phyloP scores from a whole-genome alignment of 2,888 invertebrate genomes.

The Aspidapion aeneum region DNA sequence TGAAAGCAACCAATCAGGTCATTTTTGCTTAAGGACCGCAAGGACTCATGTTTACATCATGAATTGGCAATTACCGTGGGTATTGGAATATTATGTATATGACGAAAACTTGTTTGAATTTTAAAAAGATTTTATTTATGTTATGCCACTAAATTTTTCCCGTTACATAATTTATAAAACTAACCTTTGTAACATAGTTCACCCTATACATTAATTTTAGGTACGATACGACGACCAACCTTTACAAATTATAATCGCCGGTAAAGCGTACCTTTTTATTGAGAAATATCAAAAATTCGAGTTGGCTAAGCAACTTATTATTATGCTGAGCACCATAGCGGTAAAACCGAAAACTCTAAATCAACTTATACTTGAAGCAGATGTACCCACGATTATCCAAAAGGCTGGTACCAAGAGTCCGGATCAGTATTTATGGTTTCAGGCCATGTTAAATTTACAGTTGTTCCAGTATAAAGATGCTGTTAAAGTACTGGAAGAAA shows the following conservation, averaged over 20 bases:
- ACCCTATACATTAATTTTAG: conserved; percentile 26
- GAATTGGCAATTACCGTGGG: too few species aligned
- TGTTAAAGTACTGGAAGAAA: conserved; percentile 36
- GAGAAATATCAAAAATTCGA: conserved; percentile 38
- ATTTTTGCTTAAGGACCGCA: too few species aligned
- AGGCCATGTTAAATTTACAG: conserved; percentile 37
- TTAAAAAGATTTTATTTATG: too few species aligned
- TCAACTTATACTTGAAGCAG: conserved; percentile 39
- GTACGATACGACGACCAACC: conserved; percentile 33
- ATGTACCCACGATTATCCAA: conserved; percentile 35
- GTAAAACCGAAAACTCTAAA: conserved; percentile 41
- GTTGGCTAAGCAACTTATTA: conserved; percentile 36
- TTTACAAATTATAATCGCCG: conserved; percentile 39
- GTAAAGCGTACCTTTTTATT: conserved; percentile 38
- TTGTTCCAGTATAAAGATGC: conserved; percentile 35
- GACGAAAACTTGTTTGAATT: too few species aligned
- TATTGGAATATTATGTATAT: too few species aligned
- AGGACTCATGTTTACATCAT: too few species aligned
- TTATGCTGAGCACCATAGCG: conserved; percentile 38
- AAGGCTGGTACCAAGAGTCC: conserved; percentile 37
- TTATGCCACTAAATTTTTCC: too few species aligned
- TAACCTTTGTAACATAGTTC: too few species aligned
- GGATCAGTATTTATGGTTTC: conserved; percentile 42
- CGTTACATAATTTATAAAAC: not conserved
- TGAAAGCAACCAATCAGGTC: too few species aligned